Evolutionary conservation across 2,113 vertebrate species (phyloP).

Genomic region (Xiphorhynchus elegans): DNA sequence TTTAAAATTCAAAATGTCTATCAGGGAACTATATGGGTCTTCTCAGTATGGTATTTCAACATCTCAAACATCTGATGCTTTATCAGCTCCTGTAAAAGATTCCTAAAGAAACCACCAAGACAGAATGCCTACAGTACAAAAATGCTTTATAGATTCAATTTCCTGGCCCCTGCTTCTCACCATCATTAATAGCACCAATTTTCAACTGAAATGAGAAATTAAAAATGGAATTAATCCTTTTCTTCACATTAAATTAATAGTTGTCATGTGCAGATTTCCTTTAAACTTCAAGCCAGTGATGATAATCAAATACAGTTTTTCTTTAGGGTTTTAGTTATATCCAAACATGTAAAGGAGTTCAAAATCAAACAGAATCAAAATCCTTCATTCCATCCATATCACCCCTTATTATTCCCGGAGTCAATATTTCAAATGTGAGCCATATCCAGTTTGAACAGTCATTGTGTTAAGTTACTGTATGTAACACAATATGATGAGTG

Average conservation of each 20-base stretch:
- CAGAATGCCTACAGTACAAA: neutral
- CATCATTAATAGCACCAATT: neutral
- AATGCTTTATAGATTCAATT: neutral
- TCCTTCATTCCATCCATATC: neutral
- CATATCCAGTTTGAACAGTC: neutral
- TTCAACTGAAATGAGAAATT: neutral
- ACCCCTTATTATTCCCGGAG: neutral
- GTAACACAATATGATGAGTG: neutral
- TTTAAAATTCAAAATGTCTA: neutral
- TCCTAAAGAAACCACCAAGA: neutral
- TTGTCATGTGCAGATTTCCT: neutral
- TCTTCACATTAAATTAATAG: neutral
- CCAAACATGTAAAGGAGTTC: neutral
- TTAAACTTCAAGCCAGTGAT: neutral
- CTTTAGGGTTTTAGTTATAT: neutral
- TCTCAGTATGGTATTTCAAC: neutral
- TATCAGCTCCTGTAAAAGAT: neutral
- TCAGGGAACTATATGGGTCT: neutral
- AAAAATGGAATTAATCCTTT: neutral
- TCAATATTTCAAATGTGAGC: constrained; percentile 25
- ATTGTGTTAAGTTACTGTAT: neutral
- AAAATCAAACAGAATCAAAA: constrained; percentile 25
- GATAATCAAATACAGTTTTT: neutral
- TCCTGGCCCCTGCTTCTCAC: neutral
- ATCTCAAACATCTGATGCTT: neutral